phyloP scores from a whole-genome alignment of 2,113 vertebrate species.

The Cathartes aura region DNA sequence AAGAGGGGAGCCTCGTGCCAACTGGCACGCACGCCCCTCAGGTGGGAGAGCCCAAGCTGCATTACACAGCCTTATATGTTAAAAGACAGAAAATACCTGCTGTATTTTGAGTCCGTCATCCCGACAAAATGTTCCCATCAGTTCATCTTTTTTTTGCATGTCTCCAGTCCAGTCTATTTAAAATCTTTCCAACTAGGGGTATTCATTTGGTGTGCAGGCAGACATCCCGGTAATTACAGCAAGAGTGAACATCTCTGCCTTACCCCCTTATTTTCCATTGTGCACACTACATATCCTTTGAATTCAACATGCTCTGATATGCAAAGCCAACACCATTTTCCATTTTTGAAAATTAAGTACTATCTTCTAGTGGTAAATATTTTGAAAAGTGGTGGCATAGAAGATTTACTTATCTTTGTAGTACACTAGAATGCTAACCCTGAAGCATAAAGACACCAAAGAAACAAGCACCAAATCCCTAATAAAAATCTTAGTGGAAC shows the following conservation, averaged over 20 bases:
- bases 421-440: background rate
- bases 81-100: constrained; percentile 4
- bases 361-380: background rate
- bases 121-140: constrained; percentile 1
- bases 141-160: background rate
- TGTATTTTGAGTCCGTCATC: background rate
- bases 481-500: background rate
- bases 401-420: background rate
- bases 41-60: constrained; percentile 16
- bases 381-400: background rate
- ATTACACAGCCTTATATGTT: background rate
- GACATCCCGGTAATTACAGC: background rate
- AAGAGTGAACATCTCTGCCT: background rate
- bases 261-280: background rate
- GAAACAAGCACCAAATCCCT: background rate
- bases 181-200: background rate
- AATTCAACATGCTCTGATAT: background rate
- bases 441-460: background rate
- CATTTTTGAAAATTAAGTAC: background rate
- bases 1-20: background rate
- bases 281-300: background rate
- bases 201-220: background rate
- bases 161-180: constrained; percentile 3
- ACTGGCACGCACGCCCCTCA: background rate
- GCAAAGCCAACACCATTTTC: background rate